These are phyloP conservation scores for Orthonevra nobilis DNA, from an alignment of 2,888 invertebrate genomes.

Conservation along the genomic window DNA sequence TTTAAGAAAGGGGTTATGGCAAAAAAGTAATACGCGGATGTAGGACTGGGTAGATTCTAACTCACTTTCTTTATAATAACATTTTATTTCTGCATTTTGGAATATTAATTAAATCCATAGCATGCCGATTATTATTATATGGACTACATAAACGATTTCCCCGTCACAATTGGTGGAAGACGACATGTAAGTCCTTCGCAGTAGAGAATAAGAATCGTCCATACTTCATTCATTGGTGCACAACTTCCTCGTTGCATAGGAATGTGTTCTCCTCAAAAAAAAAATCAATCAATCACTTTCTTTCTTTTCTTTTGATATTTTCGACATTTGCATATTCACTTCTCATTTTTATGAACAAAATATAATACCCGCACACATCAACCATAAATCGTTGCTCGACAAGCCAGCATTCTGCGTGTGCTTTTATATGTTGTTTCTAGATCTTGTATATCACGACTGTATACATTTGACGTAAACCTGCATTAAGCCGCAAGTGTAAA, in stretches of 20 bases:
- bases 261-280: background rate
- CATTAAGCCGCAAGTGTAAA: slow-evolving; percentile 56
- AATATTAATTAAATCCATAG: too few relatives aligned
- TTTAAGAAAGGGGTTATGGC: too few relatives aligned
- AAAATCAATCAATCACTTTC: slow-evolving; percentile 10
- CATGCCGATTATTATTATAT: too few relatives aligned
- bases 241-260: background rate
- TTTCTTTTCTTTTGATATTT: slow-evolving; percentile 13
- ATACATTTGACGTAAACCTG: slow-evolving; percentile 29
- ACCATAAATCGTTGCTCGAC: slow-evolving; percentile 32
- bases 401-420: slow-evolving; percentile 53
- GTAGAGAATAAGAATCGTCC: slow-evolving; percentile 4
- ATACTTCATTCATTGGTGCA: slow-evolving; percentile 6
- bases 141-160: background rate
- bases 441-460: slow-evolving; percentile 55
- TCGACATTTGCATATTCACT: too few relatives aligned
- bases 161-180: slow-evolving; percentile 30
- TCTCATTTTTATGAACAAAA: slow-evolving; percentile 24
- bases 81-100: too few relatives aligned
- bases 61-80: too few relatives aligned
- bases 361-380: slow-evolving; percentile 26
- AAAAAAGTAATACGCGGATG: too few relatives aligned
- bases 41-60: too few relatives aligned
- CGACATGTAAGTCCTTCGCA: slow-evolving; percentile 32
- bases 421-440: slow-evolving; percentile 58